Percentiles rank a stretch among this genome's conserved stretches.
phyloP scores from a whole-genome alignment of 2,888 invertebrate genomes.

The Conchocele bisecta region DNA sequence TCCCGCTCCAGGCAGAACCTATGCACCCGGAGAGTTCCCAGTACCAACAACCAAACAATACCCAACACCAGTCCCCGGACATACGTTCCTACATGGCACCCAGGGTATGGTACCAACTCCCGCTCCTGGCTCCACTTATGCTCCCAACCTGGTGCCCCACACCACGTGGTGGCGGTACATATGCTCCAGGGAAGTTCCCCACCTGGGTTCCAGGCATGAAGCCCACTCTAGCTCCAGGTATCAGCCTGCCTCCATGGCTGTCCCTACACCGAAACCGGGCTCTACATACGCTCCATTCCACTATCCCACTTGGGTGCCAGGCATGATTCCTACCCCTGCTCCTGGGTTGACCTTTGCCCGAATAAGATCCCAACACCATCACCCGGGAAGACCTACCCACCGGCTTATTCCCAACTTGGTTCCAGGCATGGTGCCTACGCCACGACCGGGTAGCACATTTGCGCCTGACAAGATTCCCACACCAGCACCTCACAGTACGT shows the following conservation, averaged over 20 bases:
- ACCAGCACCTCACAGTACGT: no score
- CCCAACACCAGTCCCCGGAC: constrained; percentile 46
- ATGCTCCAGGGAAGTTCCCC: constrained; percentile 43
- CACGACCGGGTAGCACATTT: no score
- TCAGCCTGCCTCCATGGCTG: constrained; percentile 30
- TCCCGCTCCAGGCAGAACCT: constrained; percentile 37
- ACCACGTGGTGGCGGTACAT: no score
- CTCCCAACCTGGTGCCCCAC: constrained; percentile 50
- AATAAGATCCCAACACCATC: no score
- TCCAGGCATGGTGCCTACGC: no score
- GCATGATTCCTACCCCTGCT: constrained; percentile 55
- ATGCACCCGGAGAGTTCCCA: constrained; percentile 50
- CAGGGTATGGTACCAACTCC: constrained; percentile 47
- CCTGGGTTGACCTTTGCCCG: no score
- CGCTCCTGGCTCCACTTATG: constrained; percentile 51
- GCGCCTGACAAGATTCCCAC: no score
- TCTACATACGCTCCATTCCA: constrained; percentile 48
- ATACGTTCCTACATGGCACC: constrained; percentile 54
- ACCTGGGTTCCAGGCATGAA: constrained; percentile 42
- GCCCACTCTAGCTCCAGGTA: constrained; percentile 26
- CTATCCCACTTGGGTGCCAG: no score
- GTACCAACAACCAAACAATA: constrained; percentile 26
- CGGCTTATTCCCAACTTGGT: constrained; percentile 48
- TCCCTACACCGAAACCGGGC: constrained; percentile 55
- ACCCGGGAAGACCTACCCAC: no score